Base-by-base conservation (phyloP, 2,888 invertebrate species). In the Hedychridium roseum region DNA sequence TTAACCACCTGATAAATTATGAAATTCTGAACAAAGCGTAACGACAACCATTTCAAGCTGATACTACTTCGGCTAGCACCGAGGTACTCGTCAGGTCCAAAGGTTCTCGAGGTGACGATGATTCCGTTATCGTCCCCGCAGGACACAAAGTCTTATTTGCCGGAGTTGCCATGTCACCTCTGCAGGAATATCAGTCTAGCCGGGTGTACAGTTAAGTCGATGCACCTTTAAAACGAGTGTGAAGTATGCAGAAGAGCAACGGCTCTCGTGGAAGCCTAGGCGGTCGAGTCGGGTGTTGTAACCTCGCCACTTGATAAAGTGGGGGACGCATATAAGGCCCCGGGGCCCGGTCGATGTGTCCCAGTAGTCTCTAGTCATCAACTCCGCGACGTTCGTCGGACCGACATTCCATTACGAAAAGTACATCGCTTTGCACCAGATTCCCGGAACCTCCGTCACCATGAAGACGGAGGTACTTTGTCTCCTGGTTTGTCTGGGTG, bases 281-380 rank as follows among this genome's bases (percentile, higher is more conserved):
- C 51, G 58, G 41, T 51, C 47, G 44, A n/a, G n/a, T 46, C 43
- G 50, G 47, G 62, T 64, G 64, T 64, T 64, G 64, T 59, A 64
- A 64, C 53, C 49, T 52, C 53, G 50, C 21, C 43, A 42, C 48
- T 44, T 45, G 51, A 48, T 50, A 68, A 70, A 76, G 74, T 71
- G 73, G 74, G 78, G 75, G 78, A 65, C 64, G 66, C 73, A 76
- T 77, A 78, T 78, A 79, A 79, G 74, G 68, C 73, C 71, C 68
- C 59, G 66, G 63, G 64, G 64, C 61, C 63, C 64, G 66, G 66
- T 64, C 65, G 65, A 65, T 67, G 61, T 50, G 67, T 64, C 68
- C 68, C 73, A 75, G 76, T 74, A 75, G 70, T 63, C 73, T 72
- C 71, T 74, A 72, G 73, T 75, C 74, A 76, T 73, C 73, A 71